These are phyloP conservation scores for Sphenodon punctatus DNA, from an alignment of 2,797 vertebrate species.

Conservation along the genomic window DNA sequence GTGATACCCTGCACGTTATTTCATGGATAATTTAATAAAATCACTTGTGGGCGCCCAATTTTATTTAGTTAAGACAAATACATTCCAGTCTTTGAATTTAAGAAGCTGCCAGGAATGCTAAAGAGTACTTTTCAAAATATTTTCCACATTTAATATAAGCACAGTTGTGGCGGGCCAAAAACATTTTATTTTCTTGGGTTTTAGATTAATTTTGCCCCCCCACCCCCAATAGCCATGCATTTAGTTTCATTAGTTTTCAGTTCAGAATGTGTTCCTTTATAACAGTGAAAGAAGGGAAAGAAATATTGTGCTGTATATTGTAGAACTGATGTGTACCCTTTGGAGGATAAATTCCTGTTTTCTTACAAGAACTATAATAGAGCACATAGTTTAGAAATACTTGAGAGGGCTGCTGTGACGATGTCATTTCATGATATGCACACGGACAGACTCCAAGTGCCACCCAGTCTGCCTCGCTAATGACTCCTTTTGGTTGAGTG, in stretches of 20 bases:
- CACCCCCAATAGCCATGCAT: constrained; percentile 27
- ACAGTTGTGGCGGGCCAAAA: constrained; percentile 27
- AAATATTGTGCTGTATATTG: background rate
- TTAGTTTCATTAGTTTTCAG: constrained; percentile 27
- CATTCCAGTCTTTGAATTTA: constrained; percentile 2
- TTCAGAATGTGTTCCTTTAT: constrained; percentile 37
- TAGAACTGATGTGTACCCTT: constrained; percentile 29
- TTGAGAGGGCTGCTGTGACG: too few relatives aligned
- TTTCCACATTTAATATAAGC: constrained; percentile 13
- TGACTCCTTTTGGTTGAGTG: too few relatives aligned
- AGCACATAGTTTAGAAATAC: too few relatives aligned
- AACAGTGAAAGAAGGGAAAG: constrained; percentile 7
- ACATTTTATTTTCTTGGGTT: constrained; percentile 22
- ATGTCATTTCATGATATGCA: too few relatives aligned
- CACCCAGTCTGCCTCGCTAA: too few relatives aligned
- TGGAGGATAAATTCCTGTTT: constrained; percentile 17
- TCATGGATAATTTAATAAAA: constrained; percentile 49
- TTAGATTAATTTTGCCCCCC: constrained; percentile 31
- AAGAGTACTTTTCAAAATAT: constrained; percentile 25
- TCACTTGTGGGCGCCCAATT: constrained; percentile 31
- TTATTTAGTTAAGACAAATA: background rate
- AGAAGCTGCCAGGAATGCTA: constrained; percentile 37
- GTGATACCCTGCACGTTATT: constrained; percentile 38
- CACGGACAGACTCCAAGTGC: too few relatives aligned
- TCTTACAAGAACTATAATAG: too few relatives aligned